Conservation (phyloP, 2,888 invertebrate genomes). For the Baronia brevicornis region DNA sequence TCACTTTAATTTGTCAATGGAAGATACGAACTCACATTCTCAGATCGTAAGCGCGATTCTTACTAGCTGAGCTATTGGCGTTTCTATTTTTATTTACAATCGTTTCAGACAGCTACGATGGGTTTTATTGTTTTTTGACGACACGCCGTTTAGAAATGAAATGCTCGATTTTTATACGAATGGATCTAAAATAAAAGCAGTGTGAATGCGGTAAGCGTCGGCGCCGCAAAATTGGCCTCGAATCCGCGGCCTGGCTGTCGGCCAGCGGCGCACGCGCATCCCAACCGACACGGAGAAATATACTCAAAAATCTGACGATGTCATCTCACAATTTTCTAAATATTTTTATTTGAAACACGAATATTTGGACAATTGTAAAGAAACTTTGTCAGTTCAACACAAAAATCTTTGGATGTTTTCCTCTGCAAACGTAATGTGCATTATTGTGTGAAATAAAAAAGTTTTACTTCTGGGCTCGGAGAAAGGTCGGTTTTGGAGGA, state of each 20-base stretch:
- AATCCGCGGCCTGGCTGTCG: conserved; percentile 45
- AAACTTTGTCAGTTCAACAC: no score
- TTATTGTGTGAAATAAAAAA: no score
- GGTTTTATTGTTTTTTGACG: conserved; percentile 9
- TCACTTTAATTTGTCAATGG: no score
- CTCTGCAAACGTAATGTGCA: no score
- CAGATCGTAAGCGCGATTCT: no score
- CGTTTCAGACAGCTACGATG: conserved; percentile 1
- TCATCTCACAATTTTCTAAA: background rate
- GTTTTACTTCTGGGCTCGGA: no score
- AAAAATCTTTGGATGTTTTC: no score
- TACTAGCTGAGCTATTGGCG: background rate
- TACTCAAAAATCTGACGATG: background rate
- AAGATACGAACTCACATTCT: no score
- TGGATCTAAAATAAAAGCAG: conserved; percentile 41
- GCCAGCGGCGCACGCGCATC: conserved; percentile 50
- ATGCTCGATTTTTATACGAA: conserved; percentile 27
- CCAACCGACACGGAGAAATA: conserved; percentile 20
- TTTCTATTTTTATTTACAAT: background rate
- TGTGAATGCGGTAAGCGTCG: conserved; percentile 58
- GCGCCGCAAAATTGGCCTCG: conserved; percentile 57
- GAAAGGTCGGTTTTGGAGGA: no score
- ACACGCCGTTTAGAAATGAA: conserved; percentile 16
- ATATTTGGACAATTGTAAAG: no score
- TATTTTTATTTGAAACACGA: no score